Evolutionary conservation across 2,113 vertebrate genomes (phyloP), one percentile per base, ranked within the genome.

Genomic region (Tiliqua scincoides): DNA sequence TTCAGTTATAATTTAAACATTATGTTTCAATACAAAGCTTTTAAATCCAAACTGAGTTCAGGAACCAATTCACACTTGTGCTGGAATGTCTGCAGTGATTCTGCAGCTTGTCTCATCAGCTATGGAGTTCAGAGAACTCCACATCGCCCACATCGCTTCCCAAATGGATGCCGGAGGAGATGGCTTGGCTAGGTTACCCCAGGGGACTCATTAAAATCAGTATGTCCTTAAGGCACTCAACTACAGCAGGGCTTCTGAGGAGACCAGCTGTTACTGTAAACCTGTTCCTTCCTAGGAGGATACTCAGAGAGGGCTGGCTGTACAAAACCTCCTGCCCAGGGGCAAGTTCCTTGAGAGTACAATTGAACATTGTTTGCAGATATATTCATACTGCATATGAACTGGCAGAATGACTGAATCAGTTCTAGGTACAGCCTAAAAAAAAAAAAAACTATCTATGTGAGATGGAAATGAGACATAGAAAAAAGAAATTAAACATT

Each of bases 401-500:
- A 32, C 37, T 32, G 87, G 37, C 20, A 85, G 70, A 88, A 1
- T 65, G 75, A 72, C 3, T 65, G n/a, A 74, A 65, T 52, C 23
- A 35, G 23, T 59, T 84, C 40, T 76, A 18, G 21, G 11, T 73
- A 77, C 37, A 76, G 7, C 54, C 43, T 77, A 77, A 77, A 68
- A n/a, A n/a, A n/a, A n/a, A n/a, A n/a, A n/a, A n/a, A 57, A 63
- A 20, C 20, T 25, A 84, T 84, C 20, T 85, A 54, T 15, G 76
- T 85, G 57, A 62, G 57, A 83, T 63, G 54, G 30, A 83, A 48
- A 74, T 83, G 70, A 43, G 65, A 37, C 73, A 78, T 67, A 82
- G 1, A 0, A 20, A 0, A 63, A 20, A 48, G 37, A 0, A 76
- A 87, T 82, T 65, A 65, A 52, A n/a, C 25, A n/a, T 27, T 32